A percentile compares a stretch with the other conserved stretches of the same genome.
Evolutionary conservation across 2,888 invertebrate genomes (phyloP).

Genomic region (Parochlus steinenii): DNA sequence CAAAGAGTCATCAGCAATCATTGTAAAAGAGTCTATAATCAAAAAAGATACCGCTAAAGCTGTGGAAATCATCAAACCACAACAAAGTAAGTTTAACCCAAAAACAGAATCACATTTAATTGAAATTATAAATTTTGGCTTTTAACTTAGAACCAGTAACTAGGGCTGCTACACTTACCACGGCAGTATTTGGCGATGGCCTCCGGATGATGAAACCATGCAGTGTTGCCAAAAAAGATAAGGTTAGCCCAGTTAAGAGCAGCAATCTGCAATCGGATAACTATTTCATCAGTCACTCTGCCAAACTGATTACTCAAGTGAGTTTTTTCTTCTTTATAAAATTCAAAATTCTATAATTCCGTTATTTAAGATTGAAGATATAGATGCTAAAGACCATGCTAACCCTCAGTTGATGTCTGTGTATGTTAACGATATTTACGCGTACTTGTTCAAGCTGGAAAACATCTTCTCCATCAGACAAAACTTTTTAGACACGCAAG

Average conservation of each 20-base stretch:
- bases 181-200: no score
- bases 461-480: constrained; percentile 41
- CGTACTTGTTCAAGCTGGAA: constrained; percentile 64
- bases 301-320: neutral
- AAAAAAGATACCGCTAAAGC: no score
- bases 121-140: no score
- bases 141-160: no score
- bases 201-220: no score
- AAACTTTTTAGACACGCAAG: constrained; percentile 50
- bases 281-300: constrained; percentile 5
- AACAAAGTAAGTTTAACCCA: no score
- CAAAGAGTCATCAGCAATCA: neutral
- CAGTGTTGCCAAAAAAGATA: no score
- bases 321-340: constrained; percentile 14
- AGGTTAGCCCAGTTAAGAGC: no score
- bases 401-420: constrained; percentile 67
- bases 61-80: no score
- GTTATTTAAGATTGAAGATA: constrained; percentile 44
- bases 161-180: neutral
- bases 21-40: no score
- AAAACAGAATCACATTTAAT: no score
- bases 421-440: constrained; percentile 81
- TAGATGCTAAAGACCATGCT: constrained; percentile 54
- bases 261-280: neutral
- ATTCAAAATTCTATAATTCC: no score